phyloP scores from a whole-genome alignment of 2,797 vertebrate genomes.

The Melanotaenia trifasciata region DNA sequence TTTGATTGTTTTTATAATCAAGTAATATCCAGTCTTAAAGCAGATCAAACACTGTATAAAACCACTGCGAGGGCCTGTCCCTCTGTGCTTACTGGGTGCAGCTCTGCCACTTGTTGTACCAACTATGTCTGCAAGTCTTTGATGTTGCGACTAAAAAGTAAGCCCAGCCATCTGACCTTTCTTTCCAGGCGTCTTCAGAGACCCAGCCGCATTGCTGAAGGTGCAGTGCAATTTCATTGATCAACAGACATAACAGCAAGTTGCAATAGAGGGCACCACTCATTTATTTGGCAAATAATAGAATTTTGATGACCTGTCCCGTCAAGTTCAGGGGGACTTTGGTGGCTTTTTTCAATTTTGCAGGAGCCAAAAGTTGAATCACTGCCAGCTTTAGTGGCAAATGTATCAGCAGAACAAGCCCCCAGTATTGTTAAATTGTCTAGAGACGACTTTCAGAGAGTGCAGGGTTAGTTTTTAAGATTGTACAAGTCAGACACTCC shows the following conservation, averaged over 20 bases:
- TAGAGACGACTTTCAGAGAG: no score
- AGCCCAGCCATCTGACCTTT: slow-evolving; percentile 42
- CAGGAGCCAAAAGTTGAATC: slow-evolving; percentile 30
- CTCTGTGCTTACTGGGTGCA: slow-evolving; percentile 12
- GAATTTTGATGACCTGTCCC: slow-evolving; percentile 33
- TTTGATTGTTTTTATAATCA: slow-evolving; percentile 25
- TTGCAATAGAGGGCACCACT: slow-evolving; percentile 32
- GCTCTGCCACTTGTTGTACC: slow-evolving; percentile 13
- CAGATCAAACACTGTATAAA: slow-evolving; percentile 3
- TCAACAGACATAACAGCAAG: slow-evolving; percentile 11
- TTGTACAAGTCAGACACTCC: no score
- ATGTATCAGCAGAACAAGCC: slow-evolving; percentile 30
- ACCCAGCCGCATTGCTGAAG: slow-evolving; percentile 2
- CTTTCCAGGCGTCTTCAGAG: slow-evolving; percentile 23
- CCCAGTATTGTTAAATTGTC: background rate
- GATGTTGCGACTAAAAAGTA: slow-evolving; percentile 46
- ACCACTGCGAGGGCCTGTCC: background rate
- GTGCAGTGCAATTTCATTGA: slow-evolving; percentile 17
- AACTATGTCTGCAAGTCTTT: slow-evolving; percentile 26
- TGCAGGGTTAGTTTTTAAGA: no score
- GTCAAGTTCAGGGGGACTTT: slow-evolving; percentile 32
- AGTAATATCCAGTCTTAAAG: slow-evolving; percentile 17
- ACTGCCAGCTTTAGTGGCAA: slow-evolving; percentile 29
- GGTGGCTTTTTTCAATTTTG: slow-evolving; percentile 44
- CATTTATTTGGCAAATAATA: slow-evolving; percentile 36